Conservation (phyloP, 2,113 vertebrate species). For the Columba livia region DNA sequence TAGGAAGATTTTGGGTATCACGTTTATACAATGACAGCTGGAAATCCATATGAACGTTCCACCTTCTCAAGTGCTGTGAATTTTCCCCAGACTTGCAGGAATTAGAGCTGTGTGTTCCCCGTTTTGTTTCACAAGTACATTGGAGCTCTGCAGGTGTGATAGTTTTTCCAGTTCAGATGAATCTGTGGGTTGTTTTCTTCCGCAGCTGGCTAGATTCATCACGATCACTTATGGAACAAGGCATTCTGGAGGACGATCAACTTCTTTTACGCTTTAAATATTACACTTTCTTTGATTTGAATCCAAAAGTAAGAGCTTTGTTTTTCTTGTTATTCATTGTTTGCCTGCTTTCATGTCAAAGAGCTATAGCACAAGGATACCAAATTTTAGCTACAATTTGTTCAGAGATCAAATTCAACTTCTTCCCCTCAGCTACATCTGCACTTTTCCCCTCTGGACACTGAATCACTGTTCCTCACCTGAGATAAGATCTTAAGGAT, state of each 20-base stretch:
- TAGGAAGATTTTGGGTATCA: not conserved
- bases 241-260: constrained; percentile 86
- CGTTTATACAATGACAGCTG: not conserved
- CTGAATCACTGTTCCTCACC: not conserved
- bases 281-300: constrained; percentile 96
- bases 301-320: constrained; percentile 89
- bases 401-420: not conserved
- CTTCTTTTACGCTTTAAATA: constrained; percentile 95
- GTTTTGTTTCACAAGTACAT: not conserved
- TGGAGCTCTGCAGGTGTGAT: not conserved
- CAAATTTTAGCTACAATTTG: not conserved
- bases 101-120: not conserved
- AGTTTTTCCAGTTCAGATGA: not conserved
- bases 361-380: not conserved
- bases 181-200: constrained; percentile 41
- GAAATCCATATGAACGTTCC: not conserved
- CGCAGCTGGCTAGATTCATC: constrained; percentile 96
- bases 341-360: constrained; percentile 2
- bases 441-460: constrained; percentile 21
- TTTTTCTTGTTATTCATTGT: not conserved
- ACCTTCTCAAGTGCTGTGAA: not conserved
- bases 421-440: not conserved
- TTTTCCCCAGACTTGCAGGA: not conserved
- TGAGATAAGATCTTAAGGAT: not conserved
- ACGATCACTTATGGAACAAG: constrained; percentile 95